phyloP scores from a whole-genome alignment of 2,888 invertebrate genomes.

The Carpatolechia fugitivella region DNA sequence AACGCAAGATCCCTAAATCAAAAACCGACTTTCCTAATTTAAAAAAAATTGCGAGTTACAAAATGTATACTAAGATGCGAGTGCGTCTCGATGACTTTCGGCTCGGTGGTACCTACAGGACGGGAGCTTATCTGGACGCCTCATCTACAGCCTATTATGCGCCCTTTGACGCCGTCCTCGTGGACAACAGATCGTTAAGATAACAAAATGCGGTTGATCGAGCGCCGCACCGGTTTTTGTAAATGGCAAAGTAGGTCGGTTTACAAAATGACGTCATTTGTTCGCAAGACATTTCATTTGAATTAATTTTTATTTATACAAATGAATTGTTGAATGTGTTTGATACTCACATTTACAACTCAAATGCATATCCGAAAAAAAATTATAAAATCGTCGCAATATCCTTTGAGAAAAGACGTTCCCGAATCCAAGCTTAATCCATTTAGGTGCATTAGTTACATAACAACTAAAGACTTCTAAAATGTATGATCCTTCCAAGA shows the following conservation, averaged over 20 bases:
- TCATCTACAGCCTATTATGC: slow-evolving; percentile 73
- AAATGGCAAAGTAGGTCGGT: neutral
- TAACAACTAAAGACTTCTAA: no score
- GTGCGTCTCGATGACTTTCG: slow-evolving; percentile 1
- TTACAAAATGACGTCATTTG: slow-evolving; percentile 6
- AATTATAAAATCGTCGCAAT: neutral
- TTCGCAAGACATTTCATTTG: neutral
- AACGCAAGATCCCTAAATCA: no score
- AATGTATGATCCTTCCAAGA: neutral
- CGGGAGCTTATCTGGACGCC: slow-evolving; percentile 57
- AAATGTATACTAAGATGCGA: no score
- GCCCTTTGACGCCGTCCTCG: slow-evolving; percentile 60
- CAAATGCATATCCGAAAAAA: no score
- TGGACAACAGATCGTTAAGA: slow-evolving; percentile 60
- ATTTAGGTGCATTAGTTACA: no score
- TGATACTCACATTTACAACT: no score
- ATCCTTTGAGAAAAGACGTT: neutral
- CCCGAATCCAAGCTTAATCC: neutral
- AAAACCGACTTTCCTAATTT: no score
- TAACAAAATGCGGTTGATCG: slow-evolving; percentile 34
- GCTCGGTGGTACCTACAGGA: slow-evolving; percentile 40
- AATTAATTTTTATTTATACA: no score
- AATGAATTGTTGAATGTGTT: neutral
- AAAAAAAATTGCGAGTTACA: no score
- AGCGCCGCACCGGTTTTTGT: slow-evolving; percentile 8